These are phyloP conservation scores for Tubulanus polymorphus DNA, from an alignment of 2,888 invertebrate genomes.

Conservation along the genomic window DNA sequence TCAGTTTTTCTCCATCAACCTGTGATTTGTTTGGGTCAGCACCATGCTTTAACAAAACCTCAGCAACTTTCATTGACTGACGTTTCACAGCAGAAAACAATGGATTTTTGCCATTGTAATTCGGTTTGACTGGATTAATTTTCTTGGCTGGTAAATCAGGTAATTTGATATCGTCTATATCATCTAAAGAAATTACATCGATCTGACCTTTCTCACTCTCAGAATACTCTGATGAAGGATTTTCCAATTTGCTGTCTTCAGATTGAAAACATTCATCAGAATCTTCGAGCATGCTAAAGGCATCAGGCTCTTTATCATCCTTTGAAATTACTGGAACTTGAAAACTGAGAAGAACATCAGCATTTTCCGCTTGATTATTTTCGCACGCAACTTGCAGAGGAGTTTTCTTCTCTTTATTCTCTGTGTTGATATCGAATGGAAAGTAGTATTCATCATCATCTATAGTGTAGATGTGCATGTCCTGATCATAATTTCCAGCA, in stretches of 20 bases:
- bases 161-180: no score
- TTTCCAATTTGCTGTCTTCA: not conserved
- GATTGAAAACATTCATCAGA: not conserved
- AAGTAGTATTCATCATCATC: conserved; percentile 69
- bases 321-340: no score
- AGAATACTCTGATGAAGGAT: no score
- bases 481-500: conserved; percentile 72
- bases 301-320: no score
- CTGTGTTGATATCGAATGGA: conserved; percentile 87
- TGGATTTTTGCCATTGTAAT: conserved; percentile 29
- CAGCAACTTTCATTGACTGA: conserved; percentile 60
- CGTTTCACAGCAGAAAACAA: conserved; percentile 38
- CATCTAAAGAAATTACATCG: no score
- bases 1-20: conserved; percentile 50
- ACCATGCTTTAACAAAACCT: conserved; percentile 70
- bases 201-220: no score
- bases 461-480: conserved; percentile 60
- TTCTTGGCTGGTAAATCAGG: not conserved
- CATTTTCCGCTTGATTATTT: conserved; percentile 31
- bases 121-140: not conserved
- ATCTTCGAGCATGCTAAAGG: not conserved
- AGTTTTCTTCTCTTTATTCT: conserved; percentile 70
- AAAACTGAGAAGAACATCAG: conserved; percentile 23
- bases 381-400: conserved; percentile 81
- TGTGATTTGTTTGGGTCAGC: conserved; percentile 74